Conservation (phyloP, 1,140 invertebrate species). For the Orchestia grillus region DNA sequence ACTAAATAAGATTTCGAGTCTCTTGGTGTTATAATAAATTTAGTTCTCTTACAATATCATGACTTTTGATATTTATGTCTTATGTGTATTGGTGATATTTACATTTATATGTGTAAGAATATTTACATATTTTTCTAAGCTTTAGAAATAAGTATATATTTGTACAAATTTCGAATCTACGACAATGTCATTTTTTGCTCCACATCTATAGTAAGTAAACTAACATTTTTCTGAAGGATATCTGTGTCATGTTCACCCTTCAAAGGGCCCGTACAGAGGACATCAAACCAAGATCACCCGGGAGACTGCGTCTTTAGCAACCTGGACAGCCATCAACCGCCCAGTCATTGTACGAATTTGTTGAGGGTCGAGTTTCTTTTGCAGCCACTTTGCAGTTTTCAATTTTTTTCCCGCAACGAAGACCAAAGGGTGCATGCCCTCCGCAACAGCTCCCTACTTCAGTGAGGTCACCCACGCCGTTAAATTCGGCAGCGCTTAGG, state of each 20-base stretch:
- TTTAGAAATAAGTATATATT: not conserved
- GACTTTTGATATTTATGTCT: not conserved
- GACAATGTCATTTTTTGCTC: not conserved
- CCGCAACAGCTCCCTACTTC: no score
- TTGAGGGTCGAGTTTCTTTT: no score
- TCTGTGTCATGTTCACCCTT: not conserved
- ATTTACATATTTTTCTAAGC: slow-evolving; percentile 2
- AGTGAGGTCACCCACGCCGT: no score
- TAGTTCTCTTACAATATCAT: not conserved
- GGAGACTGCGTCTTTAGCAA: no score
- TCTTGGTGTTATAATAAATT: not conserved
- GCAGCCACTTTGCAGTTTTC: no score
- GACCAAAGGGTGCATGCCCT: no score
- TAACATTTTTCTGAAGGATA: not conserved
- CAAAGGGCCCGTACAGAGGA: not conserved
- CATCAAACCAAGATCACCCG: no score
- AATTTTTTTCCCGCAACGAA: no score
- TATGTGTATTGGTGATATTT: not conserved
- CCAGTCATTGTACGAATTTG: no score
- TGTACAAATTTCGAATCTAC: not conserved
- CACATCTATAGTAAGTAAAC: not conserved
- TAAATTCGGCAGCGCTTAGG: no score
- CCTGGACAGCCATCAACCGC: not conserved
- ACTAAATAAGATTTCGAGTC: not conserved
- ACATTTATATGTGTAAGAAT: not conserved